phyloP scores from a whole-genome alignment of 2,888 invertebrate genomes.

The Aethes cnicana region DNA sequence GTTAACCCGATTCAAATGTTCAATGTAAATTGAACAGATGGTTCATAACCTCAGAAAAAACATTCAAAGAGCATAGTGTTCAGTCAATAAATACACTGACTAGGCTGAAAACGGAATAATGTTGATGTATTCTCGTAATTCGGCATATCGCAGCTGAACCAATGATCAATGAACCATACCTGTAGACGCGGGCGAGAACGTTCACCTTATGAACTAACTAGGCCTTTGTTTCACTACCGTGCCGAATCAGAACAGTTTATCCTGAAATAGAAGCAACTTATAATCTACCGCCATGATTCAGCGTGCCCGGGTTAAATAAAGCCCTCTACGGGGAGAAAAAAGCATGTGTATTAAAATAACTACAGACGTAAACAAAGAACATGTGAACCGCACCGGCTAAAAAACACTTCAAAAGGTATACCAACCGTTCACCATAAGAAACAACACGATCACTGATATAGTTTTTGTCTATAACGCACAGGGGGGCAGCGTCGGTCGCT shows the following conservation, averaged over 20 bases:
- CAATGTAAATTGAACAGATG: no score
- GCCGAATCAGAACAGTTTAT: conserved; percentile 77
- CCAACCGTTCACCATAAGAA: conserved; percentile 71
- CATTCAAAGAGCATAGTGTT: no score
- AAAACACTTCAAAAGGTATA: conserved; percentile 53
- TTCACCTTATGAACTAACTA: conserved; percentile 76
- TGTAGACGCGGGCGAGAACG: conserved; percentile 67
- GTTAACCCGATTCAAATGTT: no score
- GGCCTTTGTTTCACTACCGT: conserved; percentile 78
- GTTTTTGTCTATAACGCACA: conserved; percentile 62
- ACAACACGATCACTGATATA: conserved; percentile 66
- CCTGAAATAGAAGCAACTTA: conserved; percentile 79
- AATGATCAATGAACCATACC: conserved; percentile 60
- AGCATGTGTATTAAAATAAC: conserved; percentile 57
- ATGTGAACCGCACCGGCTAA: conserved; percentile 53
- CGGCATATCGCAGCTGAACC: conserved; percentile 32
- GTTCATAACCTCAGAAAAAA: no score
- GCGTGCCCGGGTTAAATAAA: conserved; percentile 60
- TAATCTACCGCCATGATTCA: conserved; percentile 70
- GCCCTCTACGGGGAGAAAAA: conserved; percentile 57
- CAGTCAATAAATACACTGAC: no score
- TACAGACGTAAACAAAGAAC: conserved; percentile 72
- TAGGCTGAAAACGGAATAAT: no score
- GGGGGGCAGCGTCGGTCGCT: conserved; percentile 61
- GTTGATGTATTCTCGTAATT: no score